A percentile compares a stretch with the other conserved stretches of the same genome.
Conservation (phyloP, 2,888 invertebrate genomes). For the Danaus chrysippus region DNA sequence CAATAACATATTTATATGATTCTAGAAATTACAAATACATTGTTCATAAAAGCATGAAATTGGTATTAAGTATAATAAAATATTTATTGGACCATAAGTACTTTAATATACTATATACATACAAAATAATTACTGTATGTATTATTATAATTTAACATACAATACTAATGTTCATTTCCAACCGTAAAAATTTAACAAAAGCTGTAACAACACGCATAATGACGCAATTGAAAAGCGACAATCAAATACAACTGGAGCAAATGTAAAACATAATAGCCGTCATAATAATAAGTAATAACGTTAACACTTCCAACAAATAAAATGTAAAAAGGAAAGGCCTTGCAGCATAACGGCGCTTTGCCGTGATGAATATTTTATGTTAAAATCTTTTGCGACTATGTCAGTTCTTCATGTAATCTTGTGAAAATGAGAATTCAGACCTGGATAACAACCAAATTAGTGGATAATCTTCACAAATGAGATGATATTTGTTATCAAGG, state of each 20-base stretch:
- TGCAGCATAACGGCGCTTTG: constrained; percentile 42
- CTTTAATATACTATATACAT: background rate
- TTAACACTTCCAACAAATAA: constrained; percentile 36
- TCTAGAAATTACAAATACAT: no score
- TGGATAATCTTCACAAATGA: constrained; percentile 16
- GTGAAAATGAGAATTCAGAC: constrained; percentile 56
- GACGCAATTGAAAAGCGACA: constrained; percentile 42
- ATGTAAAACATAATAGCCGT: constrained; percentile 38
- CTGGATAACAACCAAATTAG: constrained; percentile 37
- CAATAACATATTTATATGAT: no score
- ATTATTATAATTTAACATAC: background rate
- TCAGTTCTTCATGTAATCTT: constrained; percentile 38
- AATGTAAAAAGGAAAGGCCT: constrained; percentile 37
- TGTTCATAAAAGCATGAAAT: no score
- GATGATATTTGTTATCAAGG: constrained; percentile 17
- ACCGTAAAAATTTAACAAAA: constrained; percentile 37
- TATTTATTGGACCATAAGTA: background rate
- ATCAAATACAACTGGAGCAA: constrained; percentile 42
- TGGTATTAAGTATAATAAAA: no score
- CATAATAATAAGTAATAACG: constrained; percentile 25
- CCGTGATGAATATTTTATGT: constrained; percentile 60
- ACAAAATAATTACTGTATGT: background rate
- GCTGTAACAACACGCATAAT: constrained; percentile 42
- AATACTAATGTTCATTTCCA: constrained; percentile 20
- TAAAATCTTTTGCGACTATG: constrained; percentile 41